Evolutionary conservation across 2,888 invertebrate species (phyloP).

Genomic region (Athalia rosae): DNA sequence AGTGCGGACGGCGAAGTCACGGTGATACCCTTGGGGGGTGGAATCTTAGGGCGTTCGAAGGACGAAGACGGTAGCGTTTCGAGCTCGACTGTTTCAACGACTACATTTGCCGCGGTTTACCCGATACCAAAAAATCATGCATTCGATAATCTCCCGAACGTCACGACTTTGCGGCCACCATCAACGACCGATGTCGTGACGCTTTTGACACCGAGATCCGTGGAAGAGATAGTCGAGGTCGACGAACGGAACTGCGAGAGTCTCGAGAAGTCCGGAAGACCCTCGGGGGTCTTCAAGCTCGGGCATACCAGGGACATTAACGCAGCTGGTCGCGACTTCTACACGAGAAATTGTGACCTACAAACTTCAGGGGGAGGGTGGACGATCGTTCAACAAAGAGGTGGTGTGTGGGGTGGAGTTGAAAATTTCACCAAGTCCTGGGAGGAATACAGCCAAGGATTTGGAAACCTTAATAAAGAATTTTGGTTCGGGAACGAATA

Average conservation of each 20-base stretch:
- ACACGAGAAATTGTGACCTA: constrained; percentile 75
- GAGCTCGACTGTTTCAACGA: constrained; percentile 4
- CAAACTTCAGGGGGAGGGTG: constrained; percentile 75
- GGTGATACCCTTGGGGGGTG: constrained; percentile 1
- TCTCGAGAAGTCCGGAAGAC: constrained; percentile 61
- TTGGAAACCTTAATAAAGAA: constrained; percentile 75
- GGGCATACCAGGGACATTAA: constrained; percentile 53
- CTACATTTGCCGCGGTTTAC: not conserved
- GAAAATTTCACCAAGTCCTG: constrained; percentile 77
- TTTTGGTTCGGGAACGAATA: constrained; percentile 80
- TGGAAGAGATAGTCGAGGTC: constrained; percentile 48
- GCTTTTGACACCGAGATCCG: constrained; percentile 6
- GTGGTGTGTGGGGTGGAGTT: constrained; percentile 65
- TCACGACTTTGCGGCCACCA: constrained; percentile 5
- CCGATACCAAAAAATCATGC: constrained; percentile 12
- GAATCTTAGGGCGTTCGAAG: not conserved
- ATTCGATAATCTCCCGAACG: constrained; percentile 1
- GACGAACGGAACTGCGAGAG: constrained; percentile 72
- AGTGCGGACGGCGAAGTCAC: constrained; percentile 11
- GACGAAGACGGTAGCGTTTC: not conserved
- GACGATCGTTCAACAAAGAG: constrained; percentile 76
- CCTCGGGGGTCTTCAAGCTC: constrained; percentile 73
- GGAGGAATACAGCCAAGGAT: constrained; percentile 77
- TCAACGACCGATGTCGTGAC: constrained; percentile 21
- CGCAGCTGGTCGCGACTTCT: constrained; percentile 68